Evolutionary conservation across 2,888 invertebrate genomes (phyloP), one percentile per base, ranked within the genome.

Genomic region (Temnothorax ravouxi): DNA sequence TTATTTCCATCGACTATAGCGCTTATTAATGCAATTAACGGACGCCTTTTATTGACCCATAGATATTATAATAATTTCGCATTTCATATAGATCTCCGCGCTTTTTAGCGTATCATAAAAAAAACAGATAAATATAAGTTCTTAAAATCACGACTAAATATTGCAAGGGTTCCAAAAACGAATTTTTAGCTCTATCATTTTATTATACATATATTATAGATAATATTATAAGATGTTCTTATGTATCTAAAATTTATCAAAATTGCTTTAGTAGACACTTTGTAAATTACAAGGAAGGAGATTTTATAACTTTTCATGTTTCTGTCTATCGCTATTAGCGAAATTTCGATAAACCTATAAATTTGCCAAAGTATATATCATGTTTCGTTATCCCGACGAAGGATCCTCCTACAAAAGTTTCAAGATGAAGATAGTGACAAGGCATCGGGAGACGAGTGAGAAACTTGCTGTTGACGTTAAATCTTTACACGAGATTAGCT

Each of bases 401-500:
- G 38, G 38, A 9, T 67, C 13, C 41, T 67, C n/a, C 29, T 41
- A 13, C 0, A 29, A 13, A 54, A 77, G 25, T 25, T 66, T 41
- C 67, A 52, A 41, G 52, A 66, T 21, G 25, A 66, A 21, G n/a
- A 66, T 62, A 59, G n/a, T 74, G 29, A 61, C 52, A 25, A 13
- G 8, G 38, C 25, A 41, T 81, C 41, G 62, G 74, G 50, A 21
- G 25, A 54, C 41, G 38, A 13, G 41, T 47, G 41, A 74, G n/a
- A 72, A 72, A 59, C 21, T 74, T 56, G 18, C 25, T 71, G 54
- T n/a, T 41, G 47, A 80, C 52, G 29, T 61, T 72, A 47, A 74
- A 64, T 62, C 52, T 69, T 74, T 74, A 52, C 61, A 59, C 25
- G 21, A 52, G 41, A 81, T 81, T 81, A 75, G n/a, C 15, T 41